Conservation (phyloP, 2,797 vertebrate genomes). For the Bovichtus variegatus region DNA sequence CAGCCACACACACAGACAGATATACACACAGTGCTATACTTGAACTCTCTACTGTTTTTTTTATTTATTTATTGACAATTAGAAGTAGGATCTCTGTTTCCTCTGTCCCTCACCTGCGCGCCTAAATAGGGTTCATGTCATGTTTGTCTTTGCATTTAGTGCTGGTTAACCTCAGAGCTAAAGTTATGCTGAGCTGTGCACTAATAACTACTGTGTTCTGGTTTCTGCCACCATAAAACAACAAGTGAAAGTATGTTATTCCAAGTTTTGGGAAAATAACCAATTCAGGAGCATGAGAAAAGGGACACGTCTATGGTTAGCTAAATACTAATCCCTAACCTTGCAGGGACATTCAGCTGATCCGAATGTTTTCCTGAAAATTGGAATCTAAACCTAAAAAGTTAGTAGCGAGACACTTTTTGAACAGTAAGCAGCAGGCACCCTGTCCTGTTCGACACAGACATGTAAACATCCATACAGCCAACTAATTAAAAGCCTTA, state of each 20-base stretch:
- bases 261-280: constrained; percentile 9
- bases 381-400: constrained; percentile 10
- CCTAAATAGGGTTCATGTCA: neutral
- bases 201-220: constrained; percentile 2
- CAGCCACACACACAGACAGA: constrained; percentile 12
- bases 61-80: constrained; percentile 25
- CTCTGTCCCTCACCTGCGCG: neutral
- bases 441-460: neutral
- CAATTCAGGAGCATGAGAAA: constrained; percentile 8
- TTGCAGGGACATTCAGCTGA: constrained; percentile 4
- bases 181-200: constrained; percentile 3
- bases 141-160: neutral
- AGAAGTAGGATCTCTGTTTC: neutral
- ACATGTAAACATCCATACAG: neutral
- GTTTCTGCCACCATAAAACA: constrained; percentile 10
- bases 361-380: constrained; percentile 3
- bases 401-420: neutral
- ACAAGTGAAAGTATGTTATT: constrained; percentile 6
- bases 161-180: neutral
- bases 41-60: no score
- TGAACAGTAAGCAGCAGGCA: neutral
- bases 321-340: neutral
- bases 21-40: neutral
- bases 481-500: constrained; percentile 25
- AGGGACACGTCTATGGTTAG: constrained; percentile 1